Conservation (phyloP, 2,888 invertebrate genomes). For the Gisinianus flammeolus region DNA sequence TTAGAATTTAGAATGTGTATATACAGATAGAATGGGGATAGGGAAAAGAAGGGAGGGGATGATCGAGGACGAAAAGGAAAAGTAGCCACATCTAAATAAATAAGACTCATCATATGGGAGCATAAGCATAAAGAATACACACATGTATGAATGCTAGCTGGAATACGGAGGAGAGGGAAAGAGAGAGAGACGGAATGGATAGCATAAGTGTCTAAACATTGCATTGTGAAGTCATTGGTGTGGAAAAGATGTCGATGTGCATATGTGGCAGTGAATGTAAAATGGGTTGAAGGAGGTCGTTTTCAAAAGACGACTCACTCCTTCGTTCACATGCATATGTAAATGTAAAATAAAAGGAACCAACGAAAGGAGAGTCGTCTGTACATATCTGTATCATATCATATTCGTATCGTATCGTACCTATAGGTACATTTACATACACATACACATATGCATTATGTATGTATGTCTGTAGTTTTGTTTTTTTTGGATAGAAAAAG, state of each 20-base stretch:
- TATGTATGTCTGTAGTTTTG: neutral
- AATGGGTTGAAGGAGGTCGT: slow-evolving; percentile 41
- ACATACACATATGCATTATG: too few species aligned
- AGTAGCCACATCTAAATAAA: slow-evolving; percentile 43
- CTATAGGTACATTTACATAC: too few species aligned
- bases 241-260: slow-evolving; percentile 42
- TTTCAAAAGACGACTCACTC: slow-evolving; percentile 32
- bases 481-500: neutral
- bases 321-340: slow-evolving; percentile 37
- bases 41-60: slow-evolving; percentile 6
- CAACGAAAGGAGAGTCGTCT: neutral
- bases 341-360: slow-evolving; percentile 40
- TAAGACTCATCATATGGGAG: slow-evolving; percentile 29
- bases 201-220: slow-evolving; percentile 45
- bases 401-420: too few species aligned
- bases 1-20: neutral
- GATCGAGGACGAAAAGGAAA: slow-evolving; percentile 18
- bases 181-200: slow-evolving; percentile 38
- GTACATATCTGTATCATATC: too few species aligned
- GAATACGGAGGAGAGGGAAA: slow-evolving; percentile 9
- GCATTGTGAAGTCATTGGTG: slow-evolving; percentile 40
- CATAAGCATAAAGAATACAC: slow-evolving; percentile 6
- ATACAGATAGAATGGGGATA: neutral
- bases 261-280: slow-evolving; percentile 37
- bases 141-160: too few species aligned